Conservation (phyloP, 2,888 invertebrate genomes). For the Anarsia innoxiella region DNA sequence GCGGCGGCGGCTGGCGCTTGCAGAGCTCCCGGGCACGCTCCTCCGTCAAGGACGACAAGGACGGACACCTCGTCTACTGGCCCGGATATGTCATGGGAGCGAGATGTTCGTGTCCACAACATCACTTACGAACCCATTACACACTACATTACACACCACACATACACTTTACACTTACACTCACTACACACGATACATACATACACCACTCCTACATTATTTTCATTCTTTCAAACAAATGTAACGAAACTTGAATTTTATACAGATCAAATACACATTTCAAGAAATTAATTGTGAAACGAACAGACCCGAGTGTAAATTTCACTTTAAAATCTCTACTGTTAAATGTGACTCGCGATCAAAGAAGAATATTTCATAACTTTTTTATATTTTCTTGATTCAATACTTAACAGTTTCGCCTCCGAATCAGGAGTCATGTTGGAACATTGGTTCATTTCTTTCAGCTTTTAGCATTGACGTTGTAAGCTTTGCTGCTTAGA, state of each 20-base stretch:
- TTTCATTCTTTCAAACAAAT: neutral
- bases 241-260: neutral
- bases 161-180: constrained; percentile 21
- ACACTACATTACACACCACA: constrained; percentile 21
- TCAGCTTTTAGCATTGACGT: too few relatives aligned
- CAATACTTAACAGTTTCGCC: constrained; percentile 13
- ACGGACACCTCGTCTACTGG: constrained; percentile 99
- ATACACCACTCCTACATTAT: constrained; percentile 15
- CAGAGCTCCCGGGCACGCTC: constrained; percentile 90
- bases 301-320: too few relatives aligned
- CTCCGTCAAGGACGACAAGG: constrained; percentile 99
- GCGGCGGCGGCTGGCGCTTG: constrained; percentile 37
- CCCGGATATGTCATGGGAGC: constrained; percentile 99
- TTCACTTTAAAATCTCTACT: constrained; percentile 11
- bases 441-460: constrained; percentile 35
- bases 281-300: too few relatives aligned
- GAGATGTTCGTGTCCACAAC: constrained; percentile 97
- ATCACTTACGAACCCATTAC: constrained; percentile 52
- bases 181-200: constrained; percentile 20
- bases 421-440: constrained; percentile 40
- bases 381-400: constrained; percentile 30
- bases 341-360: constrained; percentile 18
- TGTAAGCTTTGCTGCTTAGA: too few relatives aligned
- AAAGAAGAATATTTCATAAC: constrained; percentile 28
- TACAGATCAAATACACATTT: too few relatives aligned